Conservation (phyloP, 2,797 vertebrate genomes). For the Ciconia nigra region DNA sequence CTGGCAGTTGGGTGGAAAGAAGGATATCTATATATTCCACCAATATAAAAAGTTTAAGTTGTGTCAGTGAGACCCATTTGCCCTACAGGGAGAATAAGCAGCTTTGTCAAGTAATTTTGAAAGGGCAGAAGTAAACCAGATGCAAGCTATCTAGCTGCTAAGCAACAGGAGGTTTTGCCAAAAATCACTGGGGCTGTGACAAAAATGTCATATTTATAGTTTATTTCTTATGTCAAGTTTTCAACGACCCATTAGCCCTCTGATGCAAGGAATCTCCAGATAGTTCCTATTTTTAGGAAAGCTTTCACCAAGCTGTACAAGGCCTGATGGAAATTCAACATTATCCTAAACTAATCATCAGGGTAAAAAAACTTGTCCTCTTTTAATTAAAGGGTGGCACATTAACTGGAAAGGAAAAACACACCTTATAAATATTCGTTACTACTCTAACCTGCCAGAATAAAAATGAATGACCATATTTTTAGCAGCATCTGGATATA, state of each 20-base stretch:
- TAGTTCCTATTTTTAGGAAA: not conserved
- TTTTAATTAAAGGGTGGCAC: not conserved
- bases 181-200: not conserved
- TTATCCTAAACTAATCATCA: not conserved
- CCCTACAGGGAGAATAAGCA: not conserved
- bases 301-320: not conserved
- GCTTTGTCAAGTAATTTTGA: not conserved
- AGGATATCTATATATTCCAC: not conserved
- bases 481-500: not conserved
- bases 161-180: not conserved
- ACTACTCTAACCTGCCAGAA: not conserved
- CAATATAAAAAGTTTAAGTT: not conserved
- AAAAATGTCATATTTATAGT: not conserved
- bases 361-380: not conserved
- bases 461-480: not conserved
- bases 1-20: not conserved
- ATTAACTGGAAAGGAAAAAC: not conserved
- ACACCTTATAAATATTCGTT: not conserved
- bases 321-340: not conserved
- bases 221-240: constrained; percentile 23
- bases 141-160: constrained; percentile 10
- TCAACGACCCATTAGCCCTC: not conserved
- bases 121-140: not conserved
- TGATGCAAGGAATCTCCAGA: not conserved
- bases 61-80: not conserved